Evolutionary conservation across 2,888 invertebrate species (phyloP), one percentile per base, ranked within the genome.

Genomic region (Drosophila atripex): DNA sequence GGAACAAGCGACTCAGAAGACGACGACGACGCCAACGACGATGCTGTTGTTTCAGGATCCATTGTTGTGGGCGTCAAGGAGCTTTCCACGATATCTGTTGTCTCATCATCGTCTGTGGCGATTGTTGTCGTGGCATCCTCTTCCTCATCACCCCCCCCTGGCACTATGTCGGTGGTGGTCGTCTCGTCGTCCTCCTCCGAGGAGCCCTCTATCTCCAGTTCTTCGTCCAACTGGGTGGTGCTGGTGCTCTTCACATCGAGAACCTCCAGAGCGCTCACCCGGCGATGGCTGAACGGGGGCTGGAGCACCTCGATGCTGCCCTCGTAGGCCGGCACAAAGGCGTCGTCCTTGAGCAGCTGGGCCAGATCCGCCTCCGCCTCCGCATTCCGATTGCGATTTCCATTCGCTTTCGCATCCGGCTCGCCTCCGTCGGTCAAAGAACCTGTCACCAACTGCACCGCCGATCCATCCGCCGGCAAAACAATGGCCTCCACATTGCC

Each of bases 401-500:
- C 25, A 54, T 54, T 58, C 32, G 71, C 2, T 16, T n/a, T 55
- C 30, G 51, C 9, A 9, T 54, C 54, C 14, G 53, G 35, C 16
- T 53, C 11, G 57, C 45, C 8, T 6, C 16, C 39, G 16, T 60
- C 68, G 43, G 55, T 43, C 68, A 71, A 78, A 70, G 72, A 61
- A n/a, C 84, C 77, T 51, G 87, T 86, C 35, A 86, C 75, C 68
- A 90, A 59, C 16, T 90, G 78, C 38, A 89, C 75, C 12, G 65
- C 18, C 18, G 54, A 46, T 6, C 39, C 50, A 41, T 54, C 57
- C 49, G 89, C 90, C 14, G 91, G 89, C 65, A 91, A 53, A 11
- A 89, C 70, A 50, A 90, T 90, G 7, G 91, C 90, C 72, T 90
- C 89, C 45, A 90, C 89, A 43, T 78, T 74, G 55, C 73, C 73